These are phyloP conservation scores for Schizothorax lantsangensis DNA, from an alignment of 2,797 vertebrate genomes.

Conservation along the genomic window DNA sequence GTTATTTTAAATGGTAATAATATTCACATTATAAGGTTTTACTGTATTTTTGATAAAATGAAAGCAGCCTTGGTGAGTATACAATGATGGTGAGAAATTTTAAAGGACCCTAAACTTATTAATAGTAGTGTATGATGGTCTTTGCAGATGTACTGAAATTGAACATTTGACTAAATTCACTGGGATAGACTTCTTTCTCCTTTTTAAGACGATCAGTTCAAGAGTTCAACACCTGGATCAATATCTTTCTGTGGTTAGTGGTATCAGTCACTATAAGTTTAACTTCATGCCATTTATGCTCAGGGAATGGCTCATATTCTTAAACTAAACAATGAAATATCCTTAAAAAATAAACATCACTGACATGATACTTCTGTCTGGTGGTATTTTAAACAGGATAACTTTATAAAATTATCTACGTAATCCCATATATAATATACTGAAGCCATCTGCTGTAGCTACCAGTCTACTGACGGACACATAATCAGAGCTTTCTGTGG, in stretches of 20 bases:
- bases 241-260: neutral
- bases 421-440: slow-evolving; percentile 1
- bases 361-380: neutral
- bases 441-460: slow-evolving; percentile 2
- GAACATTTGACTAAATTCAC: neutral
- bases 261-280: neutral
- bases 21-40: neutral
- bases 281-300: neutral
- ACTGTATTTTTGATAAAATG: neutral
- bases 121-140: neutral
- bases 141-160: neutral
- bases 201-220: neutral
- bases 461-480: neutral
- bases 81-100: neutral
- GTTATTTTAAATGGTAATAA: neutral
- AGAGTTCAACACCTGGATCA: neutral
- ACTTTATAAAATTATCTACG: neutral
- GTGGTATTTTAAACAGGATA: neutral
- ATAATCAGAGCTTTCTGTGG: slow-evolving; percentile 44
- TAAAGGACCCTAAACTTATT: neutral
- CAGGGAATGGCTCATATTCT: neutral
- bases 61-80: no score
- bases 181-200: neutral
- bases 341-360: neutral
- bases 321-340: neutral